A percentile compares a stretch with the other conserved stretches of the same genome.
Conservation (phyloP, 2,888 invertebrate genomes). For the Netelia virgata region DNA sequence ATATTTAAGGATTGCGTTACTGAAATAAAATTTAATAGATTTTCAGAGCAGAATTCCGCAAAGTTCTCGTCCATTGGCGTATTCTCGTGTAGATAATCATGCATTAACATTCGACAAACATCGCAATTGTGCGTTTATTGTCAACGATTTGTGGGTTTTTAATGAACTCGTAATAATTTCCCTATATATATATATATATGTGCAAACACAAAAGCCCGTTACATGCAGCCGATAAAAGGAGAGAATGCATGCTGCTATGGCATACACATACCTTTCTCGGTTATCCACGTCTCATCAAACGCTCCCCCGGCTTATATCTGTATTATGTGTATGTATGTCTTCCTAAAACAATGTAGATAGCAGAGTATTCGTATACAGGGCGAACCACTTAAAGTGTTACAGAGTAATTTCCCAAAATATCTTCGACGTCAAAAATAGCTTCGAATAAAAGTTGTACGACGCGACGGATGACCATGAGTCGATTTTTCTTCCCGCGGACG, state of each 20-base stretch:
- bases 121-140: background rate
- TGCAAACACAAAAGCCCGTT: background rate
- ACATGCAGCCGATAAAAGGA: background rate
- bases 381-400: too few species aligned
- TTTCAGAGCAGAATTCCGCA: too few species aligned
- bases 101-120: background rate
- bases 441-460: too few species aligned
- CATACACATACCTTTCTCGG: conserved; percentile 4
- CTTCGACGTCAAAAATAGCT: too few species aligned
- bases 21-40: too few species aligned
- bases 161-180: background rate
- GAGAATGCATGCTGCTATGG: conserved; percentile 6
- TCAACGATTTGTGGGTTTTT: background rate
- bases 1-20: too few species aligned
- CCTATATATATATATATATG: background rate
- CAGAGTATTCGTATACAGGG: background rate
- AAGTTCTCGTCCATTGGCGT: too few species aligned
- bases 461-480: too few species aligned
- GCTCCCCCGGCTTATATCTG: background rate
- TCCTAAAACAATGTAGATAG: background rate
- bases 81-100: background rate
- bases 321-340: background rate
- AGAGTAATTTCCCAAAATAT: too few species aligned
- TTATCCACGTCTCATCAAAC: background rate
- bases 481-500: too few species aligned